Base-by-base conservation (phyloP, 2,888 invertebrate genomes). In the Mythimna impura region DNA sequence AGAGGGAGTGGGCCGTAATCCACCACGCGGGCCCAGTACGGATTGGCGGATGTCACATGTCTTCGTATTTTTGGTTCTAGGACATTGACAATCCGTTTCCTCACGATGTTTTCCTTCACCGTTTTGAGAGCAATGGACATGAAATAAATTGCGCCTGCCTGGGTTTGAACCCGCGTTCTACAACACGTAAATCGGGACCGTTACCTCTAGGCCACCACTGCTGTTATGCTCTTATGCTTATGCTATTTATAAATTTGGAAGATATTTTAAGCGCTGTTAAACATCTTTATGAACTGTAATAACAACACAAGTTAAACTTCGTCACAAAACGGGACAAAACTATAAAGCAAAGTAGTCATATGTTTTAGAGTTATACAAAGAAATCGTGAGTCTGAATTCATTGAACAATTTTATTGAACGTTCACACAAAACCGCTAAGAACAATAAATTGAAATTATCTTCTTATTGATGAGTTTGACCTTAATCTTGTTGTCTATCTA, bases 401-500 rank as follows among this genome's bases (percentile, higher is more conserved):
- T 78, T 81, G 71, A 75, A 76, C 47, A 71, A 66, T 74, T 71
- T 74, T 71, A 76, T 68, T 67, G 58, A 71, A 72, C 58, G 40
- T 43, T 60, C 66, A 47, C 34, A 63, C 57, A 55, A 22, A 80
- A 57, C 22, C 30, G 47, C 50, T 25, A 47, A 73, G 7, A 66
- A 64, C 60, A 64, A 60, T 63, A 68, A 71, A 68, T 76, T 30
- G 50, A 70, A 70, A 77, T 70, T 55, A 67, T 67, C 60, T 67
- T 65, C 63, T 80, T 69, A 25, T 80, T 65, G 73, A 80, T 47
- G 52, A 80, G 66, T 80, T 80, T 80, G 73, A 80, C 81, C 67
- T 70, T 81, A 73, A 78, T 78, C 61, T 30, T 66, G 73, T 47
- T n/a, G 60, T 36, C 68, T 61, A 69, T 65, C 64, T 71, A 36